Evolutionary conservation across 1,140 invertebrate genomes (phyloP).

Genomic region (Trissolcus basalis): DNA sequence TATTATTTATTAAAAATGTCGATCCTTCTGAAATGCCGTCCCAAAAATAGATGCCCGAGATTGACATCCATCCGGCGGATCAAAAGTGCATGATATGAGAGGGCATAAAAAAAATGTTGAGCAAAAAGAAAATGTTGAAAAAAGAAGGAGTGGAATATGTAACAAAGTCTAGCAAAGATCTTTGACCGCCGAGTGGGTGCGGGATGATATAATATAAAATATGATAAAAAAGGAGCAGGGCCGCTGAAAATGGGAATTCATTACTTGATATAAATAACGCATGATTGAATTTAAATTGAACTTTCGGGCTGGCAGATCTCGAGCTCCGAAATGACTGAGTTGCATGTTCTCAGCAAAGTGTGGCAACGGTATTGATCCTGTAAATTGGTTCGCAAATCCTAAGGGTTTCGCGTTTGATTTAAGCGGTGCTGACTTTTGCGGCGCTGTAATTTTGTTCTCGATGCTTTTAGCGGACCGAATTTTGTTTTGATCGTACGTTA

Average conservation of each 20-base stretch:
- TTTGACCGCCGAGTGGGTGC: too few species aligned
- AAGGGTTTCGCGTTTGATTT: slow-evolving; percentile 23
- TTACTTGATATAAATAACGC: slow-evolving; percentile 3
- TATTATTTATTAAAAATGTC: too few species aligned
- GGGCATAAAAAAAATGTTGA: too few species aligned
- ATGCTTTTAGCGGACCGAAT: slow-evolving; percentile 18
- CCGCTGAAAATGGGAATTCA: not conserved
- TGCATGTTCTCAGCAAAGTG: slow-evolving; percentile 8
- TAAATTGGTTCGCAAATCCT: slow-evolving; percentile 20
- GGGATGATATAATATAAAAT: too few species aligned
- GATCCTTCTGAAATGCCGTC: too few species aligned
- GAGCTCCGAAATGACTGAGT: slow-evolving; percentile 1
- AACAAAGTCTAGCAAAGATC: too few species aligned
- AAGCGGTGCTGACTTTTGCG: slow-evolving; percentile 7
- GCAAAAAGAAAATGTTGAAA: too few species aligned
- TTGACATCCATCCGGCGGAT: too few species aligned
- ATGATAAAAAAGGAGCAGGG: too few species aligned
- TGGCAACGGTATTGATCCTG: slow-evolving; percentile 9
- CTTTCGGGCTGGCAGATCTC: not conserved
- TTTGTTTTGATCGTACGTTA: slow-evolving; percentile 8
- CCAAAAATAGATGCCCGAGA: too few species aligned
- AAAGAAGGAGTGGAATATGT: too few species aligned
- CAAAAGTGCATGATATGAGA: too few species aligned
- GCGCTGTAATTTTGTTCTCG: slow-evolving; percentile 12
- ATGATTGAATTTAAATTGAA: slow-evolving; percentile 1